A percentile compares a stretch with the other conserved stretches of the same genome.
These are phyloP conservation scores for Festucalex cinctus DNA, from an alignment of 2,113 vertebrate species.

Conservation along the genomic window DNA sequence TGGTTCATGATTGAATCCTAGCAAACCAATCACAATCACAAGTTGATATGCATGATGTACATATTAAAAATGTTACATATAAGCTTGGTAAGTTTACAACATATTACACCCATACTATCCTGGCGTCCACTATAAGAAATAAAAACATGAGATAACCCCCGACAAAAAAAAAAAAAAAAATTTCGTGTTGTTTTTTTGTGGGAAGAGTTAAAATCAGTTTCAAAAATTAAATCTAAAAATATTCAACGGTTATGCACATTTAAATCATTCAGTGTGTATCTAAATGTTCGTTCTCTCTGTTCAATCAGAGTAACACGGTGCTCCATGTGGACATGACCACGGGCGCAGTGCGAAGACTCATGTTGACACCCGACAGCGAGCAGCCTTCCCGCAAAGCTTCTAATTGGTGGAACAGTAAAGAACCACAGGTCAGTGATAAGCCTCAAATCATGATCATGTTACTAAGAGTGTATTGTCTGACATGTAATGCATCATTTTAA, in stretches of 20 bases:
- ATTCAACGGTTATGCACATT: background rate
- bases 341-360: slow-evolving; percentile 76
- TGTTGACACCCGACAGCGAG: slow-evolving; percentile 69
- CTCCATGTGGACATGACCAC: slow-evolving; percentile 81
- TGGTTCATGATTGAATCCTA: no score
- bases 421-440: slow-evolving; percentile 70
- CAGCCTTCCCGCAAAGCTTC: slow-evolving; percentile 61
- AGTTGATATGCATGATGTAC: no score
- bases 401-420: slow-evolving; percentile 85
- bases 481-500: background rate
- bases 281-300: background rate
- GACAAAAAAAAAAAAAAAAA: no score
- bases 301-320: slow-evolving; percentile 82
- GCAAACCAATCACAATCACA: no score
- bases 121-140: no score
- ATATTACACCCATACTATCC: no score
- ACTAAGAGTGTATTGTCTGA: background rate
- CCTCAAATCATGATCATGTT: background rate
- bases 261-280: background rate
- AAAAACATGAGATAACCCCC: no score
- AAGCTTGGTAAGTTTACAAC: no score
- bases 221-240: background rate
- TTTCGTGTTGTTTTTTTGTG: no score
- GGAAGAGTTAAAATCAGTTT: no score
- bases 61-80: no score